Base-by-base conservation (phyloP, 1,140 invertebrate species). In the Drosophila tsacasi region DNA sequence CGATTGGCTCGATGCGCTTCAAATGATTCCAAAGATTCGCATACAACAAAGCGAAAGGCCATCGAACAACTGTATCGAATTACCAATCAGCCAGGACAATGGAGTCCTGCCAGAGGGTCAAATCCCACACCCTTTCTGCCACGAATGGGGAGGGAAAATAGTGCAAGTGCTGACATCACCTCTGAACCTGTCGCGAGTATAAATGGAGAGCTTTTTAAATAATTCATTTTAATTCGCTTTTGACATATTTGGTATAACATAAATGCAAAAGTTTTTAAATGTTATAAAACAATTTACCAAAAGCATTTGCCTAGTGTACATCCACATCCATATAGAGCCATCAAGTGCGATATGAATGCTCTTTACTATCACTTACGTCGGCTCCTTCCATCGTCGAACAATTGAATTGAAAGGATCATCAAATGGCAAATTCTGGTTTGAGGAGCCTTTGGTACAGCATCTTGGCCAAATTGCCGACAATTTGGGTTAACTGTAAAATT, bases 21-120 rank as follows among this genome's bases (percentile, higher is more conserved):
- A 85, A 90, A 90, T 90, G 81, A 85, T 79, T 69, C 72, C 81
- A 82, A 61, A 73, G 71, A 73, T 73, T 73, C 44, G 71, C 67
- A 61, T 39, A 90, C 85, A 90, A 90, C 85, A 90, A 79, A 71
- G 85, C 75, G 58, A 57, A 59, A 67, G 55, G 65, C 73, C 83
- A 89, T 83, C 80, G 84, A 87, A 90, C 85, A 85, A 85, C 75
- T 90, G 85, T 90, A 90, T 90, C 85, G 86, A 90, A 90, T 90
- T 90, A 90, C 86, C 85, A 90, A 90, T 85, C 85, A 85, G 83
- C 76, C 76, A 79, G 78, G 79, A 81, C 83, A 89, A 83, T 55
- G 60, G 58, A 39, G 25, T 59, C 42, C 21, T 46, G 60, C 23
- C 47, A 23, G 63, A 55, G 67, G 67, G 67, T 71, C 67, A 71